Conservation (phyloP, 2,797 vertebrate species). For the Poeciliopsis paucimaculata region DNA sequence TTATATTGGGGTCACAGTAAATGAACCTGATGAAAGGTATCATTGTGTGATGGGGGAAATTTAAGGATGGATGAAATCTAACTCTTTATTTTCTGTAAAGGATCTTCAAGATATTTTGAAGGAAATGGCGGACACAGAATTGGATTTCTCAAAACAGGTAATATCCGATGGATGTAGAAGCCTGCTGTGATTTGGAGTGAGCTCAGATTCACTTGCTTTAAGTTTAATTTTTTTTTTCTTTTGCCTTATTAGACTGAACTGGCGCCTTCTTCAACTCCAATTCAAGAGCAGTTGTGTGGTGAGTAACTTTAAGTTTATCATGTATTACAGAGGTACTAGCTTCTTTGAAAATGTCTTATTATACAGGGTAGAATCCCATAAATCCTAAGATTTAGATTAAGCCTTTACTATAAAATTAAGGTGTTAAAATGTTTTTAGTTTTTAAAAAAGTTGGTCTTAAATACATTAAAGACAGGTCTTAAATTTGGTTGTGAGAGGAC, state of each 20-base stretch:
- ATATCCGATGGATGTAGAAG: background rate
- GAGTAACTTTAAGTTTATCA: slow-evolving; percentile 24
- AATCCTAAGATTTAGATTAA: too few relatives aligned
- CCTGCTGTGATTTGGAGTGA: background rate
- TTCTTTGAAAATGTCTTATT: background rate
- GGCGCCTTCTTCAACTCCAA: slow-evolving; percentile 1
- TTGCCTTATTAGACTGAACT: slow-evolving; percentile 15
- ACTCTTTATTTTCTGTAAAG: slow-evolving; percentile 21
- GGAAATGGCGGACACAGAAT: background rate
- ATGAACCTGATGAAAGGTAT: background rate
- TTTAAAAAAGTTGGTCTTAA: too few relatives aligned
- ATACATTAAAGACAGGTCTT: too few relatives aligned
- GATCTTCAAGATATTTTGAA: slow-evolving; percentile 13
- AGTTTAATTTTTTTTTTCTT: background rate
- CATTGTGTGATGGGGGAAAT: background rate
- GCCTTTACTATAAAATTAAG: too few relatives aligned
- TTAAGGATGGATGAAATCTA: background rate
- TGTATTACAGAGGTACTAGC: background rate
- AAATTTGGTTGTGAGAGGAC: too few relatives aligned
- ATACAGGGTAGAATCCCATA: background rate
- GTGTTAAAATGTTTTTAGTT: too few relatives aligned
- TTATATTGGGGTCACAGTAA: background rate
- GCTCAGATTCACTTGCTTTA: background rate
- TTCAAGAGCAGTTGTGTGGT: slow-evolving; percentile 33
- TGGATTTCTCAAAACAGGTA: slow-evolving; percentile 30